Base-by-base conservation (phyloP, 2,888 invertebrate species). In the Sinohyriopsis cumingii region DNA sequence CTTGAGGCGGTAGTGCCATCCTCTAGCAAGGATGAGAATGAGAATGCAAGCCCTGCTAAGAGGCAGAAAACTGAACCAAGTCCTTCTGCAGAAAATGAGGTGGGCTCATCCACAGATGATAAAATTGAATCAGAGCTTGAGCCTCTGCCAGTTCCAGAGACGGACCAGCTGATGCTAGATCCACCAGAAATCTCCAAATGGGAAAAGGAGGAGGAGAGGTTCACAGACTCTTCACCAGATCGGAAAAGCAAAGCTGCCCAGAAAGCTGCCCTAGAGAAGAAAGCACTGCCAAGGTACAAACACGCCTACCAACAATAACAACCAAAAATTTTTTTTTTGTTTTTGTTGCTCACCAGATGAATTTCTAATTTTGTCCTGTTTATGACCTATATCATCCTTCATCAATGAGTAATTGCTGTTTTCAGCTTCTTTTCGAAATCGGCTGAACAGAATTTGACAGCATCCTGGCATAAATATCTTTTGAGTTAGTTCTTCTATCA, bases 181-280 rank as follows among this genome's bases (percentile, higher is more conserved):
- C 82, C 84, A 67, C 95, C 96, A 0, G 95, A 94, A 85, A 91
- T 94, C 65, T 96, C 96, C 1, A 96, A 96, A 90, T 96, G 96
- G 96, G 96, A 96, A 90, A 93, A 95, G 54, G 94, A 94, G 59
- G 94, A 94, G 60, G 78, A 79, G 18, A 68, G 59, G 28, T 76
- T 77, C 9, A 73, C 77, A 3, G 68, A 76, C 66, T 70, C 66
- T 3, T 54, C 64, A 1, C 53, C 68, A 33, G 74, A 75, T 81
- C 91, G 92, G 12, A 92, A 92, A 68, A 76, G 72, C 53, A 75
- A 77, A 22, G 92, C 92, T 67, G 12, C 45, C 45, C 45, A 45
- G 45, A 45, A 45, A 45, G 45, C 15, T 45, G 45, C 45, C 45
- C 45, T 5, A 45, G 75, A 73, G 45, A 71, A 77, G 59, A 95